Evolutionary conservation across 2,888 invertebrate genomes (phyloP).

Genomic region (Thera britannica): DNA sequence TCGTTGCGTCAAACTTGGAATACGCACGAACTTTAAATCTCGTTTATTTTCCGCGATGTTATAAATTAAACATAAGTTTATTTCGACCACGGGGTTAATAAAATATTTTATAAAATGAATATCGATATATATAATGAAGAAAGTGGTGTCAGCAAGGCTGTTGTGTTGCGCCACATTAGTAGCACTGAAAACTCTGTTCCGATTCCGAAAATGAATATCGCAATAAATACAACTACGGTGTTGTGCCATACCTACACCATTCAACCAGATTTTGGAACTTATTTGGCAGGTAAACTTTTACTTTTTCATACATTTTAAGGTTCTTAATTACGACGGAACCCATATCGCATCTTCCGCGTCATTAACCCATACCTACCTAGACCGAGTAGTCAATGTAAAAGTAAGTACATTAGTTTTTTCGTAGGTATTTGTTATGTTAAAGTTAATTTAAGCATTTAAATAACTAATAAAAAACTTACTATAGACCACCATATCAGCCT

Average conservation of each 20-base stretch:
- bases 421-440: too few relatives aligned
- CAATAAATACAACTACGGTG: constrained; percentile 65
- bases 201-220: constrained; percentile 58
- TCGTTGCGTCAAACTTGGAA: constrained; percentile 39
- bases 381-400: too few relatives aligned
- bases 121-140: constrained; percentile 70
- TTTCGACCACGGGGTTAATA: neutral
- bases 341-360: too few relatives aligned
- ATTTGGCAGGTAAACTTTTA: constrained; percentile 67
- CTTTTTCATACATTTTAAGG: neutral
- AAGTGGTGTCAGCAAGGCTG: constrained; percentile 52
- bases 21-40: constrained; percentile 47
- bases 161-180: constrained; percentile 68
- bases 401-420: too few relatives aligned
- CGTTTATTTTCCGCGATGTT: constrained; percentile 25
- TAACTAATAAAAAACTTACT: too few relatives aligned
- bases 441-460: too few relatives aligned
- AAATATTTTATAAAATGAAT: constrained; percentile 58
- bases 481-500: too few relatives aligned
- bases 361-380: too few relatives aligned
- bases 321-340: too few relatives aligned
- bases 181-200: constrained; percentile 59
- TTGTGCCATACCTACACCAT: constrained; percentile 70
- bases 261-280: constrained; percentile 70
- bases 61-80: constrained; percentile 19